phyloP scores from a whole-genome alignment of 2,888 invertebrate species.

The Norana najaformis region DNA sequence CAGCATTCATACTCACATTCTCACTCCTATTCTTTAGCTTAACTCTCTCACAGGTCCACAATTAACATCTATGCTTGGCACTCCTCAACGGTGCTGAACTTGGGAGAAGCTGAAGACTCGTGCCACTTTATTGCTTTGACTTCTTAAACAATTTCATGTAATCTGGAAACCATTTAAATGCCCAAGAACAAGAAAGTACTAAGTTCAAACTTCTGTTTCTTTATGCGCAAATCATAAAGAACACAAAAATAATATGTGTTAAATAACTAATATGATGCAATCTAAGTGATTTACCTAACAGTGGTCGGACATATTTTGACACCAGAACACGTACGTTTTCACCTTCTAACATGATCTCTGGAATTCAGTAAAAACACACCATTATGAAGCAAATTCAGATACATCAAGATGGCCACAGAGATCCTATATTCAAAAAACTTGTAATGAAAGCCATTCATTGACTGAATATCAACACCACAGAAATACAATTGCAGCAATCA shows the following conservation, averaged over 20 bases:
- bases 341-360: slow-evolving; percentile 72
- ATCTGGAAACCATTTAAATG: too few relatives aligned
- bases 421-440: not conserved
- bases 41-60: not conserved
- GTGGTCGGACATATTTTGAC: slow-evolving; percentile 68
- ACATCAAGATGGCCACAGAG: too few relatives aligned
- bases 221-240: not conserved
- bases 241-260: not conserved
- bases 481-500: not conserved
- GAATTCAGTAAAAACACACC: slow-evolving; percentile 44
- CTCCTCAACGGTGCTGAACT: not conserved
- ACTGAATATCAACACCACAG: not conserved
- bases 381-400: too few relatives aligned
- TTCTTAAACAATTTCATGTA: not conserved
- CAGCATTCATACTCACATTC: not conserved
- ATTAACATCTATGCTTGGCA: not conserved
- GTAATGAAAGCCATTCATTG: not conserved
- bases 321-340: slow-evolving; percentile 73
- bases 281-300: slow-evolving; percentile 50
- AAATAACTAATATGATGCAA: not conserved
- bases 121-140: not conserved
- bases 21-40: not conserved
- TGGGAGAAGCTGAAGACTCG: not conserved
- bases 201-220: too few relatives aligned
- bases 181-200: too few relatives aligned